A percentile compares a stretch with the other conserved stretches of the same genome.
Evolutionary conservation across 2,113 vertebrate genomes (phyloP).

Genomic region (Piprites chloris): DNA sequence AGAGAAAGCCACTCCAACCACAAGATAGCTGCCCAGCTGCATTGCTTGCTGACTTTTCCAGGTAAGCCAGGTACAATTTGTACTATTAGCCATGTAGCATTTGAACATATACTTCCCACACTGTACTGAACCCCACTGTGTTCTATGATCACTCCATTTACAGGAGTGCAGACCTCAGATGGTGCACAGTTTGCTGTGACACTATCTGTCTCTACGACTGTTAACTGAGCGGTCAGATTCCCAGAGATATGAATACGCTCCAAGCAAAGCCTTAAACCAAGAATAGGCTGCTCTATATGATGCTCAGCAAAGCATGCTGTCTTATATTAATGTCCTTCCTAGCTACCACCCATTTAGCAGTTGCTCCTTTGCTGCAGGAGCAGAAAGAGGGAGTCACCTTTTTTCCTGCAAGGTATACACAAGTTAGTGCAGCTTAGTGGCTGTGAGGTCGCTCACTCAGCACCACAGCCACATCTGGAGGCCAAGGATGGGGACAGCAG

Average conservation of each 20-base stretch:
- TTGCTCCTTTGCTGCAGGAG: not conserved
- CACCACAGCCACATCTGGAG: not conserved
- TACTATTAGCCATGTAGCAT: not conserved
- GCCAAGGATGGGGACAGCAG: not conserved
- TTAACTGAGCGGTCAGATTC: not conserved
- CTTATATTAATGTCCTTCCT: not conserved
- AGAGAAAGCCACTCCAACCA: not conserved
- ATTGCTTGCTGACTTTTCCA: not conserved
- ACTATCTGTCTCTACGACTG: not conserved
- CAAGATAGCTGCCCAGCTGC: not conserved
- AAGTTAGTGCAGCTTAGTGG: not conserved
- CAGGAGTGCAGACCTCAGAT: not conserved
- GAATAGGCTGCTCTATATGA: not conserved
- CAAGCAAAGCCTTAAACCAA: not conserved
- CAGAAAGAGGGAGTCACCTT: not conserved
- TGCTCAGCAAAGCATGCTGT: not conserved
- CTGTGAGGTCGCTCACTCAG: fast-evolving
- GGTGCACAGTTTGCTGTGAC: not conserved
- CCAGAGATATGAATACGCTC: not conserved
- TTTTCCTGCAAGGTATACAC: not conserved
- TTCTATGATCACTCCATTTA: not conserved
- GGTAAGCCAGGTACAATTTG: not conserved
- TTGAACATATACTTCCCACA: fast-evolving
- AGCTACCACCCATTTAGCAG: not conserved
- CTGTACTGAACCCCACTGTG: not conserved